These are phyloP conservation scores for Orientallactaga sibirica DNA, from an alignment of 2,797 vertebrate species.

Conservation along the genomic window DNA sequence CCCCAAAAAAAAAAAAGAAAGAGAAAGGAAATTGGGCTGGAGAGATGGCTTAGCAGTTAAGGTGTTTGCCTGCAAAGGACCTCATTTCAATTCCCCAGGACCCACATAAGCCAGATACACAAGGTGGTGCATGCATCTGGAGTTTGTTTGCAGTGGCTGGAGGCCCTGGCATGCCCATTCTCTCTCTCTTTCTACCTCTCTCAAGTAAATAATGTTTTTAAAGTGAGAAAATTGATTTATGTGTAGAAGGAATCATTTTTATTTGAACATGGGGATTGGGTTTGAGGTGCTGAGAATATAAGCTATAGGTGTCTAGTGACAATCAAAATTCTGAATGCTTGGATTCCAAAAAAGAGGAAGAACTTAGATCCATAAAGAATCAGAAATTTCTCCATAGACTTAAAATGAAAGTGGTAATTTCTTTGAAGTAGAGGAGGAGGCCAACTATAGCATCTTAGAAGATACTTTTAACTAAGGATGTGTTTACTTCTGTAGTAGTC, in stretches of 20 bases:
- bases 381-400: too few species aligned
- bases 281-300: constrained; percentile 21
- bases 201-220: too few species aligned
- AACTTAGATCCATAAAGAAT: neutral
- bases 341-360: constrained; percentile 24
- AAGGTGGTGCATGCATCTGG: too few species aligned
- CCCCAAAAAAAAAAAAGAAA: too few species aligned
- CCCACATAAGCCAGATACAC: too few species aligned
- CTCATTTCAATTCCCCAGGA: too few species aligned
- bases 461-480: constrained; percentile 43
- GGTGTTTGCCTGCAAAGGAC: too few species aligned
- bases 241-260: constrained; percentile 4
- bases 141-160: too few species aligned
- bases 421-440: constrained; percentile 35
- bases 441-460: constrained; percentile 33
- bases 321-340: neutral
- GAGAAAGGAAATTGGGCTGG: neutral
- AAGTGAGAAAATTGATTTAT: constrained; percentile 11
- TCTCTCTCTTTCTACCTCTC: too few species aligned
- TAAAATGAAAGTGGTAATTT: neutral
- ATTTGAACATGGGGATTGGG: constrained; percentile 2
- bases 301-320: neutral
- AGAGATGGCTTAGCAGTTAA: too few species aligned
- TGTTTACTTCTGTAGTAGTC: neutral
- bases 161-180: too few species aligned